Evolutionary conservation across 2,113 vertebrate genomes (phyloP).

Genomic region (Pomatorhinus ruficollis): DNA sequence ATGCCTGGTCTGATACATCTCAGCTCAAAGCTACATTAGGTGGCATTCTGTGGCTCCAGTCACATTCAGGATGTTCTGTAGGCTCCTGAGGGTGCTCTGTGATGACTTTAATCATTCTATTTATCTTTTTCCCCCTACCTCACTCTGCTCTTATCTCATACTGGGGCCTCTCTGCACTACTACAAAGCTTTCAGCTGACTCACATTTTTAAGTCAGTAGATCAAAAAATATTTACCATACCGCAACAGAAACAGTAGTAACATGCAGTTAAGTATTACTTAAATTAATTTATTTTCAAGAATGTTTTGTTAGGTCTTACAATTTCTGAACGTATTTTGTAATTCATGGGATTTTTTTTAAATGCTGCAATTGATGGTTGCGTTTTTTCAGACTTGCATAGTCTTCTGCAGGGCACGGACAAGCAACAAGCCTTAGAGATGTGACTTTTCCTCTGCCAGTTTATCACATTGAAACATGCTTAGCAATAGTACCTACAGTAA

Average conservation of each 20-base stretch:
- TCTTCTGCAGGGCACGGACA: not conserved
- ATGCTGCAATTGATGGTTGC: not conserved
- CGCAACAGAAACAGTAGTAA: not conserved
- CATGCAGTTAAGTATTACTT: not conserved
- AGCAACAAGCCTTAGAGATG: not conserved
- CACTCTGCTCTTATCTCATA: not conserved
- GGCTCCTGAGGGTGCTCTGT: not conserved
- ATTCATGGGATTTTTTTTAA: not conserved
- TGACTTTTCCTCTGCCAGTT: not conserved
- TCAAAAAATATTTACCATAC: not conserved
- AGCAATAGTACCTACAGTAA: not conserved
- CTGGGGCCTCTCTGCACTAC: fast-evolving
- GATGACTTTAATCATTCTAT: not conserved
- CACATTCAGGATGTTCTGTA: not conserved
- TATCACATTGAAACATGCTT: not conserved
- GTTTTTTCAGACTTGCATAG: not conserved
- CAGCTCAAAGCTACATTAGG: fast-evolving
- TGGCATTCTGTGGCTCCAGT: not conserved
- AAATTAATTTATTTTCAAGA: not conserved
- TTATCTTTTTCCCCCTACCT: not conserved
- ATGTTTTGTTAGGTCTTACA: not conserved
- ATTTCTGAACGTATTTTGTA: not conserved
- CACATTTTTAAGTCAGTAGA: not conserved
- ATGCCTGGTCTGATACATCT: not conserved
- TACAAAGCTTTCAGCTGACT: not conserved